phyloP scores from a whole-genome alignment of 2,888 invertebrate species.

The Aspidiotus destructor region DNA sequence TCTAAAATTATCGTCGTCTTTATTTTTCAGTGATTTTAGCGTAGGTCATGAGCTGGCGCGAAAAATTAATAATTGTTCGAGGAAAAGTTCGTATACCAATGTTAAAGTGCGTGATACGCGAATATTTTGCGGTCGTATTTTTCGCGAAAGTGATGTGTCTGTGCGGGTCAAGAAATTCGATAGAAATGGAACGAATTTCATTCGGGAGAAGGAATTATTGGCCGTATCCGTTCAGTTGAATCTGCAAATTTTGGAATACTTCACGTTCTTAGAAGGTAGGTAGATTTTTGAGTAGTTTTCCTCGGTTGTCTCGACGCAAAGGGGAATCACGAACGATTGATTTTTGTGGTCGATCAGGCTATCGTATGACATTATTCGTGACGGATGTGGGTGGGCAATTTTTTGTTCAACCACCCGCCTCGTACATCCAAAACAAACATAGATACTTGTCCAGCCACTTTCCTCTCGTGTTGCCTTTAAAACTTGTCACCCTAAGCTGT shows the following conservation, averaged over 20 bases:
- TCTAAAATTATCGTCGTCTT: conserved; percentile 6
- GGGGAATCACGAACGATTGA: no score
- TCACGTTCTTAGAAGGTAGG: conserved; percentile 18
- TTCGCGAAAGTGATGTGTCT: neutral
- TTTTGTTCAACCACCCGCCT: no score
- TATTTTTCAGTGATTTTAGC: conserved; percentile 12
- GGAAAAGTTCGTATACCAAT: conserved; percentile 18
- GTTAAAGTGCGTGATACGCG: conserved; percentile 20
- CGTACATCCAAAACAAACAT: no score
- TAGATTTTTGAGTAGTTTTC: no score
- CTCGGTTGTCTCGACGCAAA: no score
- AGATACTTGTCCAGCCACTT: no score
- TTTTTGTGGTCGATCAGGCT: no score
- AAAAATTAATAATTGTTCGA: conserved; percentile 10
- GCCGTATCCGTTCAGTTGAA: conserved; percentile 17
- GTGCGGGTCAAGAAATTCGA: neutral
- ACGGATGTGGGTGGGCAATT: no score
- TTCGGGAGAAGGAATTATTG: conserved; percentile 7
- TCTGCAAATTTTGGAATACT: conserved; percentile 23
- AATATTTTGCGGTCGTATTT: conserved; percentile 16
- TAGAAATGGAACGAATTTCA: conserved; percentile 2
- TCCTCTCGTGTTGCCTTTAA: no score
- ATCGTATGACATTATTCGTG: no score
- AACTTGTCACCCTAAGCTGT: no score
- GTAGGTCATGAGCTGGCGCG: neutral